These are phyloP conservation scores for Agrotis ipsilon DNA, from an alignment of 2,888 invertebrate species.

Conservation along the genomic window DNA sequence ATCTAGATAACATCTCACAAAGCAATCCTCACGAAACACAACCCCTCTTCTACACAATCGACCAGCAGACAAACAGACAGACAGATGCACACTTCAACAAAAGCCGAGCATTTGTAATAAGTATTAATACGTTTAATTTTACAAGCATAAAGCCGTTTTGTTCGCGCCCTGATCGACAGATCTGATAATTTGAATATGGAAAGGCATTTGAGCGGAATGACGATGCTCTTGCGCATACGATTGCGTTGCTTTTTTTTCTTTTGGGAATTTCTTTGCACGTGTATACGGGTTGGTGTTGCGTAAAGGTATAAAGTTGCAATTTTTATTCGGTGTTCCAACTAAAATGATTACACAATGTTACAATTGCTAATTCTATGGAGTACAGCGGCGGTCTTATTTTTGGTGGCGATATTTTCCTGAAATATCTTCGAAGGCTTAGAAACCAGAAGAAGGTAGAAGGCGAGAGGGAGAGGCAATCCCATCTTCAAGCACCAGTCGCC, in stretches of 20 bases:
- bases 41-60: constrained; percentile 83
- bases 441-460: too few species aligned
- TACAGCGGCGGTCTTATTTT: neutral
- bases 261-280: constrained; percentile 20
- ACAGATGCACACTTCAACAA: constrained; percentile 87
- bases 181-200: constrained; percentile 90
- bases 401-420: neutral
- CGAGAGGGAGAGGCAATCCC: too few species aligned
- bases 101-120: constrained; percentile 77
- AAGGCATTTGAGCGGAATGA: constrained; percentile 79
- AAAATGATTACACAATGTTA: too few species aligned
- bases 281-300: constrained; percentile 34
- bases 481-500: too few species aligned
- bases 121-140: constrained; percentile 83
- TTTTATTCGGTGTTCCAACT: neutral
- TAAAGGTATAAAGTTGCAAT: constrained; percentile 19
- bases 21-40: constrained; percentile 80
- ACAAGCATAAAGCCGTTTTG: constrained; percentile 77
- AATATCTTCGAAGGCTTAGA: too few species aligned
- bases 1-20: constrained; percentile 65
- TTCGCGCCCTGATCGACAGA: constrained; percentile 87
- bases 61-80: constrained; percentile 71
- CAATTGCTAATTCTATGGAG: too few species aligned
- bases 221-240: constrained; percentile 71
- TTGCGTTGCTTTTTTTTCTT: constrained; percentile 57